Base-by-base conservation (phyloP, 37 sponge, comb jelly and placozoan genomes). In the Oscarella lobularis region DNA sequence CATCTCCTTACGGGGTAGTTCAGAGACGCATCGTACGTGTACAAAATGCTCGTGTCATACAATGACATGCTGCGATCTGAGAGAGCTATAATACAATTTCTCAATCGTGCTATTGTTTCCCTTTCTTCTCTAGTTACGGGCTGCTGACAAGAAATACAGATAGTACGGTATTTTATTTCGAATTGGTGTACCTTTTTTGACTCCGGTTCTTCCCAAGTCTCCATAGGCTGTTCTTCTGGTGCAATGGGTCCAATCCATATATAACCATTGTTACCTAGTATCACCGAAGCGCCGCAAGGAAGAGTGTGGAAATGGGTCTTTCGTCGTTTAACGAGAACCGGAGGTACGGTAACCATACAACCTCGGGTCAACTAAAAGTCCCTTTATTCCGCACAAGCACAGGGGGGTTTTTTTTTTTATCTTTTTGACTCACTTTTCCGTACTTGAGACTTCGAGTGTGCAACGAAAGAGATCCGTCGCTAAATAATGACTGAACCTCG, bases 191-290 rank as follows among this genome's bases (percentile, higher is more conserved):
- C n/a, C n/a, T n/a, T n/a, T n/a, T n/a, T n/a, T n/a, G n/a, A n/a
- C n/a, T n/a, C n/a, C n/a, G n/a, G n/a, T n/a, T n/a, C n/a, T n/a
- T n/a, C n/a, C n/a, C n/a, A n/a, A n/a, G n/a, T n/a, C n/a, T n/a
- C n/a, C n/a, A n/a, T n/a, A n/a, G n/a, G 67, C 39, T 85, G 81
- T 54, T 85, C 89, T 27, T 89, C 90, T 1, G 73, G 3, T 36
- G 81, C 79, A 3, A 74, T 78, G 31, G 94, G 85, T 32, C 92
- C 84, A 72, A 97, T 84, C 99, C 99, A 97, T 2, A 93, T 39
- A 66, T 78, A 97, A 33, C 99, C 99, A 82, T 97, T 97, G 82
- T 94, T 93, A 2, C 91, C 91, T n/a, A 97, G 60, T 38, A 97
- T 90, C 60, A 97, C 77, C 33, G 89, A 89, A 33, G 92, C 99